These are phyloP conservation scores for Actinia equina DNA, from an alignment of 64 coral and sea anemone genomes.

Conservation along the genomic window DNA sequence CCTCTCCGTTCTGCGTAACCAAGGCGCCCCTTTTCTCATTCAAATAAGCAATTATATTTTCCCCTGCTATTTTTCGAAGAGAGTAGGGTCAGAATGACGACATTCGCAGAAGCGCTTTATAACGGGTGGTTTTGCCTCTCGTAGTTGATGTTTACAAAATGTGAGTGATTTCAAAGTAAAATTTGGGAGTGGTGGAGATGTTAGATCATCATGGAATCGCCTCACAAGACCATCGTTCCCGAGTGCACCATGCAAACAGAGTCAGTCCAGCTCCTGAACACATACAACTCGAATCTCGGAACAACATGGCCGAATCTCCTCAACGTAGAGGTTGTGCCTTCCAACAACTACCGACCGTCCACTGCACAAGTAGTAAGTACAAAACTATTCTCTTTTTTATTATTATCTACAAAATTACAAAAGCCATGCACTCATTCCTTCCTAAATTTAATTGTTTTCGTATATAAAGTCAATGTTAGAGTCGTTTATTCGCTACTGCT, in stretches of 20 bases:
- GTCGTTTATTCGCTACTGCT: neutral
- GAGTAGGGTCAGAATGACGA: neutral
- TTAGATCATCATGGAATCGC: constrained; percentile 33
- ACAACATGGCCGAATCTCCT: constrained; percentile 10
- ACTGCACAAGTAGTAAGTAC: constrained; percentile 30
- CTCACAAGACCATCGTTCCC: neutral
- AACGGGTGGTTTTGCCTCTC: neutral
- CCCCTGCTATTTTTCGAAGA: neutral
- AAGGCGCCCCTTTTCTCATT: neutral
- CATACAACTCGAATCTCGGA: neutral
- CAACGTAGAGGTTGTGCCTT: constrained; percentile 1
- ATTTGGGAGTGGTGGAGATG: constrained; percentile 1
- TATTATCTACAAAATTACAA: neutral
- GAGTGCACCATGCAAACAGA: constrained; percentile 18
- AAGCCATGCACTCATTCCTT: neutral
- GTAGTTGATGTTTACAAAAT: constrained; percentile 12
- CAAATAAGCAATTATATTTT: neutral
- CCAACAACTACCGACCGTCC: neutral
- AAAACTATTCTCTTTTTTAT: neutral
- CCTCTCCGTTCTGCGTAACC: neutral
- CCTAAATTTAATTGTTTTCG: neutral
- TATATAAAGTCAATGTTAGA: neutral
- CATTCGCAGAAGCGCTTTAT: neutral
- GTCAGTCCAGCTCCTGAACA: neutral
- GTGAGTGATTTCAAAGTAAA: neutral